Evolutionary conservation across 2,888 invertebrate genomes (phyloP).

Genomic region (Copidosoma aretas): DNA sequence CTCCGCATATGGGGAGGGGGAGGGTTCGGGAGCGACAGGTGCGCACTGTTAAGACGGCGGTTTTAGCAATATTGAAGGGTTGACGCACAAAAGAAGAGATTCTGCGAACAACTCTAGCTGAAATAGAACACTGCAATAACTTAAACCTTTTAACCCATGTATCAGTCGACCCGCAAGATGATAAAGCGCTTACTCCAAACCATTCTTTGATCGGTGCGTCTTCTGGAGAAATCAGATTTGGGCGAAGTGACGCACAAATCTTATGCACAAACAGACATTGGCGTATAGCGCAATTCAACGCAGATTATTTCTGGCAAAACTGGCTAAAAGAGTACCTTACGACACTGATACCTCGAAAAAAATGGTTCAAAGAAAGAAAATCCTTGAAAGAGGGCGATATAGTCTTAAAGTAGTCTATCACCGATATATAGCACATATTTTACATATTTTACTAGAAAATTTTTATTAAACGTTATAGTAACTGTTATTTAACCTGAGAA

Average conservation of each 20-base stretch:
- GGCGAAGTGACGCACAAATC: not conserved
- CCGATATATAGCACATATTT: too few species aligned
- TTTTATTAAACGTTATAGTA: too few species aligned
- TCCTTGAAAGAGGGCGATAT: conserved; percentile 24
- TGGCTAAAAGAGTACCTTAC: conserved; percentile 34
- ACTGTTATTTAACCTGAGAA: too few species aligned
- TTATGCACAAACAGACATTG: not conserved
- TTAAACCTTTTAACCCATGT: not conserved
- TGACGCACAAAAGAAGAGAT: not conserved
- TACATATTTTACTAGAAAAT: too few species aligned
- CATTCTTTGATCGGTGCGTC: conserved; percentile 12
- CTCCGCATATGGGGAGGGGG: conserved; percentile 7
- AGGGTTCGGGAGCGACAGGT: conserved; percentile 17
- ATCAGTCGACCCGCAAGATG: not conserved
- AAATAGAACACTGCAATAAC: conserved; percentile 3
- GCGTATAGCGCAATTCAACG: not conserved
- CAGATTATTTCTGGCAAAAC: conserved; percentile 24
- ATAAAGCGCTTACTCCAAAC: conserved; percentile 8
- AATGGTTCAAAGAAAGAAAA: not conserved
- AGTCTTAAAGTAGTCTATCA: too few species aligned
- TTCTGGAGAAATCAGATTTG: not conserved
- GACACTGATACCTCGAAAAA: conserved; percentile 6
- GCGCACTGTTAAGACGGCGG: not conserved
- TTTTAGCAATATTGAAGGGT: not conserved
- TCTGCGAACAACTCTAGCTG: not conserved